These are phyloP conservation scores for Haliclona indistincta DNA, from an alignment of 37 sponge, comb jelly and placozoan species.

Conservation along the genomic window DNA sequence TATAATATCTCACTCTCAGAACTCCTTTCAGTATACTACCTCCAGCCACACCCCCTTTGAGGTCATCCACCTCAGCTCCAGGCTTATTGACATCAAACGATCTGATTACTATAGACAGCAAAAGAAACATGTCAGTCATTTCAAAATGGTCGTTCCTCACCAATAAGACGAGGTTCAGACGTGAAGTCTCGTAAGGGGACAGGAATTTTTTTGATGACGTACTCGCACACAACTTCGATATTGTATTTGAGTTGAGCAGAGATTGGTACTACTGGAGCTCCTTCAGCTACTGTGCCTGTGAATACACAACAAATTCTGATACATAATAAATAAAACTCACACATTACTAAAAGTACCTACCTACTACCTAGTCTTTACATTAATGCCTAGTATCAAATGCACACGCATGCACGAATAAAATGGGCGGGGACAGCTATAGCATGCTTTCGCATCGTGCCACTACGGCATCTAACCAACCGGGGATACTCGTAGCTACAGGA, in stretches of 20 bases:
- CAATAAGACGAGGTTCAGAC: slow-evolving; percentile 88
- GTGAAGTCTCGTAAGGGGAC: slow-evolving; percentile 92
- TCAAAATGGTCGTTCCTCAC: slow-evolving; percentile 9
- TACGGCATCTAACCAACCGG: no score
- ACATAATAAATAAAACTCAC: no score
- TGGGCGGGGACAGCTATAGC: no score
- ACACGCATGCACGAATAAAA: no score
- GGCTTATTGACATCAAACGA: slow-evolving; percentile 99
- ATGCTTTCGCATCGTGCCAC: no score
- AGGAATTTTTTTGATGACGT: slow-evolving; percentile 92
- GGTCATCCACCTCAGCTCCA: slow-evolving; percentile 93
- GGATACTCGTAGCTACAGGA: no score
- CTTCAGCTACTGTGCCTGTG: slow-evolving; percentile 90
- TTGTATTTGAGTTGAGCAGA: slow-evolving; percentile 99
- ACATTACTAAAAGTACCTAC: no score
- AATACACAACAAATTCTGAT: neutral
- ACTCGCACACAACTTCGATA: slow-evolving; percentile 97
- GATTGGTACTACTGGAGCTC: slow-evolving; percentile 93
- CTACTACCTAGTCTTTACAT: no score
- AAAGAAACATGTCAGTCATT: neutral
- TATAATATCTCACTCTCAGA: slow-evolving; percentile 53
- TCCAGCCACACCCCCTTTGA: slow-evolving; percentile 99
- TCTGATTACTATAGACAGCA: slow-evolving; percentile 68
- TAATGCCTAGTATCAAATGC: no score
- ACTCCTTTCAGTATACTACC: slow-evolving; percentile 96